A percentile compares a stretch with the other conserved stretches of the same genome.
Evolutionary conservation across 37 sponge, comb jelly and placozoan genomes (phyloP).

Genomic region (Aplysina aerophoba): DNA sequence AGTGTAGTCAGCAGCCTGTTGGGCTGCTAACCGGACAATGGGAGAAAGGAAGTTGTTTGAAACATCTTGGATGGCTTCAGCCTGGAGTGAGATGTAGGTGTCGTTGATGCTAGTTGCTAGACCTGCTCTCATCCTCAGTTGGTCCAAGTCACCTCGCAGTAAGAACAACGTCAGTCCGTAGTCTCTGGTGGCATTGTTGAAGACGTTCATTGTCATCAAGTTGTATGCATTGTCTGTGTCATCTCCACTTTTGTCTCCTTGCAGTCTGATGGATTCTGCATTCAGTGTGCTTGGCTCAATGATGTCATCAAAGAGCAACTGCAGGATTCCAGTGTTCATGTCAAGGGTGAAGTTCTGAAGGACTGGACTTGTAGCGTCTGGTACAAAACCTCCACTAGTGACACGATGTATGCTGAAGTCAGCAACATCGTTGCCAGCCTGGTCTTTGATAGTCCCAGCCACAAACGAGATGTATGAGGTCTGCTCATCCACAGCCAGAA

Average conservation of each 20-base stretch:
- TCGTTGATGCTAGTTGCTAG: slow-evolving; percentile 70
- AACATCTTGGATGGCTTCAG: slow-evolving; percentile 72
- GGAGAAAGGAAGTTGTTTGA: slow-evolving; percentile 59
- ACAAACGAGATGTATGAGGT: slow-evolving; percentile 70
- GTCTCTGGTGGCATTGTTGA: slow-evolving; percentile 59
- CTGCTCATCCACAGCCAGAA: slow-evolving; percentile 47
- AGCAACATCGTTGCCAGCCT: slow-evolving; percentile 65
- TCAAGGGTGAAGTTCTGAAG: slow-evolving; percentile 75
- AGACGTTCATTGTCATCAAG: slow-evolving; percentile 21
- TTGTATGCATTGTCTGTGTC: slow-evolving; percentile 49
- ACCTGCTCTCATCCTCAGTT: slow-evolving; percentile 75
- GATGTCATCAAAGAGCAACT: slow-evolving; percentile 82
- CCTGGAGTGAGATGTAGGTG: slow-evolving; percentile 75
- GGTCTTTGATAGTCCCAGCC: slow-evolving; percentile 65
- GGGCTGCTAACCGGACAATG: slow-evolving; percentile 62
- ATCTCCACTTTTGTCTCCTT: slow-evolving; percentile 48
- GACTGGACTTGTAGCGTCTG: slow-evolving; percentile 70
- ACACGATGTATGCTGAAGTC: slow-evolving; percentile 8
- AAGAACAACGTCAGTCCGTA: slow-evolving; percentile 71
- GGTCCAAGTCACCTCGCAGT: slow-evolving; percentile 60
- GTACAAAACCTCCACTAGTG: slow-evolving; percentile 12
- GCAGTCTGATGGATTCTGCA: slow-evolving; percentile 74
- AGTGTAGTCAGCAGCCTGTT: slow-evolving; percentile 55
- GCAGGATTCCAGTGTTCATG: slow-evolving; percentile 76
- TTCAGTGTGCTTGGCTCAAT: slow-evolving; percentile 58